phyloP scores from a whole-genome alignment of 2,888 invertebrate genomes.

The Agrochola macilenta region DNA sequence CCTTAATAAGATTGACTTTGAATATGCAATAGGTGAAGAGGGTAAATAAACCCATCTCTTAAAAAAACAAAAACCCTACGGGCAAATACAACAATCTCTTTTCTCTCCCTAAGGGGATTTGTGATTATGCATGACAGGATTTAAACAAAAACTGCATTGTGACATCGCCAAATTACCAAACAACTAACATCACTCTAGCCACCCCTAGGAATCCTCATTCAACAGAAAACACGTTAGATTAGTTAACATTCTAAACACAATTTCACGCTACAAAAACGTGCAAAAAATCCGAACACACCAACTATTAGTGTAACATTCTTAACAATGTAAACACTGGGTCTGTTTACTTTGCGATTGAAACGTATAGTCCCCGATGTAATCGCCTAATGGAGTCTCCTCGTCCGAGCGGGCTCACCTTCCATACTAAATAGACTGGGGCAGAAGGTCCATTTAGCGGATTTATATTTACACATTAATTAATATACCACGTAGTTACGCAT shows the following conservation, averaged over 20 bases:
- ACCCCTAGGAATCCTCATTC: neutral
- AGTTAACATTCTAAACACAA: constrained; percentile 21
- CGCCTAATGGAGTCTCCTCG: constrained; percentile 66
- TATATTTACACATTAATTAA: too few relatives aligned
- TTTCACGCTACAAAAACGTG: neutral
- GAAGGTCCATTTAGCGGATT: constrained; percentile 14
- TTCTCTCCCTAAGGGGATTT: too few relatives aligned
- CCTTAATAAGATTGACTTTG: too few relatives aligned
- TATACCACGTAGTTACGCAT: too few relatives aligned
- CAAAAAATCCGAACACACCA: constrained; percentile 12
- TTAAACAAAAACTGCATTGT: neutral
- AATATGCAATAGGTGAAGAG: too few relatives aligned
- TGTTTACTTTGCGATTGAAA: constrained; percentile 56
- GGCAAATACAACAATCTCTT: too few relatives aligned
- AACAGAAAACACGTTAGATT: neutral
- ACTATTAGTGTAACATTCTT: constrained; percentile 50
- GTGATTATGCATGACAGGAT: too few relatives aligned
- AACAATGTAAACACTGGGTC: constrained; percentile 45
- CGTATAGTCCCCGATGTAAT: constrained; percentile 62
- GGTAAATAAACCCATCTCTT: too few relatives aligned
- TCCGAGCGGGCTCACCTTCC: constrained; percentile 39
- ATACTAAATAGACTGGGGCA: neutral
- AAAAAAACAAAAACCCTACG: too few relatives aligned
- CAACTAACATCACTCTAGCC: neutral
- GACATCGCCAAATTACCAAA: neutral